Evolutionary conservation across 2,888 invertebrate genomes (phyloP), one percentile per base, ranked within the genome.

Genomic region (Caenorhabditis afra): DNA sequence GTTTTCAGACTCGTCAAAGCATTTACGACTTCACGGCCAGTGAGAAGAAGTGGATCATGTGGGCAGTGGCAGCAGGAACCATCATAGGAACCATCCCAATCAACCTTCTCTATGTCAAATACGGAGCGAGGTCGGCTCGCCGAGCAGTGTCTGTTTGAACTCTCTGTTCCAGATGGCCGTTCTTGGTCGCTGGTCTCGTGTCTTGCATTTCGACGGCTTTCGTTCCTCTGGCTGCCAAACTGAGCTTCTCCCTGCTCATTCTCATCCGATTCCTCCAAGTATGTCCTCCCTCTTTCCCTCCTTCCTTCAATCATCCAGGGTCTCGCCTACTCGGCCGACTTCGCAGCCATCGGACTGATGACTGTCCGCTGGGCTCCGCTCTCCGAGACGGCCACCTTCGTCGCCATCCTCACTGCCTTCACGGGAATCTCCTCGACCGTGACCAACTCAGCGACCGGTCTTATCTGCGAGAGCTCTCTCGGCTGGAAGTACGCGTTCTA

Each of bases 331-430:
- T 83, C 83, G 0, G 83, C 83, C 10, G 83, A 83, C 44, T 83
- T 83, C 45, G 83, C 83, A 1, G 79, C 79, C 5, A 79, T 79
- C 41, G 79, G 85, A 11, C 47, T 86, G 41, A 78, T 86, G 57
- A 78, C 77, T 44, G 81, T 82, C 14, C 68, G 87, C 55, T 88
- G 87, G 87, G 87, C 87, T 1, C 85, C 87, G 0, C 70, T 88
- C 3, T 67, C 75, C 1, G 86, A 88, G 66, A 85, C 85, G 1
- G 87, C 85, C 1, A 82, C 86, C 10, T 87, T 87, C 74, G 79
- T 88, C n/a, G 81, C 85, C 8, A 65, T 86, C 10, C 64, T 88
- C 12, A 88, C 87, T 7, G 86, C 87, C 14, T 88, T 87, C 64
- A 82, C 88, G 3, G 83, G 86, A 1, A 59, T 88, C 22, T 84